A percentile compares a stretch with the other conserved stretches of the same genome.
These are phyloP conservation scores for Tinea pellionella DNA, from an alignment of 2,888 invertebrate genomes.

Conservation along the genomic window DNA sequence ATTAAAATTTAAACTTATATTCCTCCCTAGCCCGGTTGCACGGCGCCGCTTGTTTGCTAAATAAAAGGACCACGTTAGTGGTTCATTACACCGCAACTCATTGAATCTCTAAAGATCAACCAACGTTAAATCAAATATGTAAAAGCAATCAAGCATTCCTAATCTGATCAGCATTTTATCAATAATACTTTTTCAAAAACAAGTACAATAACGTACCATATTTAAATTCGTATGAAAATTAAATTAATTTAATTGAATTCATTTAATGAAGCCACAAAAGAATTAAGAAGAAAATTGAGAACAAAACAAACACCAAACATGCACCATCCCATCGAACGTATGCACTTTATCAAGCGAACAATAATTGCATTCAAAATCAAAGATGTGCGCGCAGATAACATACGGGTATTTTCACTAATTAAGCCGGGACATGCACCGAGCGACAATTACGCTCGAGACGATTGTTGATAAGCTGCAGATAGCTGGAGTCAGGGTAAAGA, in stretches of 20 bases:
- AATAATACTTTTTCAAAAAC: too few species aligned
- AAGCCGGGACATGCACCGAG: conserved; percentile 55
- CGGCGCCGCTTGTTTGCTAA: conserved; percentile 19
- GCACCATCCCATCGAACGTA: conserved; percentile 16
- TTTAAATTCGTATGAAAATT: background rate
- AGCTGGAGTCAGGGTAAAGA: conserved; percentile 30
- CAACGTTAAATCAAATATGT: conserved; percentile 16
- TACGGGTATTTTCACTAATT: conserved; percentile 63
- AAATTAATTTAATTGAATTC: background rate
- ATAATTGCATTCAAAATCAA: conserved; percentile 68
- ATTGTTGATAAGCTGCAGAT: conserved; percentile 51
- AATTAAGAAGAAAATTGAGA: background rate
- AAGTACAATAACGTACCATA: too few species aligned
- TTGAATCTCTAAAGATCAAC: conserved; percentile 59
- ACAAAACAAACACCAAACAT: conserved; percentile 4
- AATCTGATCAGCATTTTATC: background rate
- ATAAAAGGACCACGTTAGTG: conserved; percentile 36
- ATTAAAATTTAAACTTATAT: conserved; percentile 48
- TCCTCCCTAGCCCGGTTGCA: background rate
- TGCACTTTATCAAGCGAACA: conserved; percentile 54
- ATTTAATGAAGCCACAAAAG: background rate
- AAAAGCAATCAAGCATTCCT: background rate
- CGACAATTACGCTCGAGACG: conserved; percentile 58
- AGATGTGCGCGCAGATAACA: conserved; percentile 53
- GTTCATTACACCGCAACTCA: conserved; percentile 41